A percentile compares a stretch with the other conserved stretches of the same genome.
phyloP scores from a whole-genome alignment of 2,797 vertebrate species.

The Sebastes baramenuke region DNA sequence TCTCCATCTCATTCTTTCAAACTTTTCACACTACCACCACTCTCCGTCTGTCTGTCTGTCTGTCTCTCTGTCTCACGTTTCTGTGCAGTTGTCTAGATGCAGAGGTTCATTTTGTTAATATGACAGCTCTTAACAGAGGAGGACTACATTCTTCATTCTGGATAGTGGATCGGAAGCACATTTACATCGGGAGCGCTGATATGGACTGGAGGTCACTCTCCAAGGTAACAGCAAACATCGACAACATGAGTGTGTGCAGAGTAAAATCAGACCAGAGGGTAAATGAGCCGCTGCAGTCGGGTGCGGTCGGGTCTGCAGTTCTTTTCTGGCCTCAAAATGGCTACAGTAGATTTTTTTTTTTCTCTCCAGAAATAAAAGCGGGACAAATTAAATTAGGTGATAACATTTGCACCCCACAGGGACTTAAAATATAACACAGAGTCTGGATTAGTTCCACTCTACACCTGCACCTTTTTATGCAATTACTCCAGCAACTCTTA shows the following conservation, averaged over 20 bases:
- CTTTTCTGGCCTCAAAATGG: not conserved
- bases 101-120: slow-evolving; percentile 89
- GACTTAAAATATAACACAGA: slow-evolving; percentile 5
- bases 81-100: slow-evolving; percentile 86
- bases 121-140: slow-evolving; percentile 89
- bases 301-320: not conserved
- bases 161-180: slow-evolving; percentile 92
- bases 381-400: slow-evolving; percentile 44
- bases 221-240: slow-evolving; percentile 84
- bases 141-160: slow-evolving; percentile 91
- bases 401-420: slow-evolving; percentile 3
- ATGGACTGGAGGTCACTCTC: slow-evolving; percentile 91
- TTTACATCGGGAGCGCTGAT: slow-evolving; percentile 91
- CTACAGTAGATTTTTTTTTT: not conserved
- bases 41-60: not conserved
- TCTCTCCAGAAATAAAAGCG: slow-evolving; percentile 5
- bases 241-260: not conserved
- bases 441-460: slow-evolving; percentile 5
- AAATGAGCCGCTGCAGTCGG: slow-evolving; percentile 3
- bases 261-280: not conserved
- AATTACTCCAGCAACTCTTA: not conserved
- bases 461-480: slow-evolving; percentile 12
- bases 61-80: not conserved
- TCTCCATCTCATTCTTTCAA: not conserved
- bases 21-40: not conserved